Base-by-base conservation (phyloP, 2,797 vertebrate genomes). In the Meriones psammophilus region DNA sequence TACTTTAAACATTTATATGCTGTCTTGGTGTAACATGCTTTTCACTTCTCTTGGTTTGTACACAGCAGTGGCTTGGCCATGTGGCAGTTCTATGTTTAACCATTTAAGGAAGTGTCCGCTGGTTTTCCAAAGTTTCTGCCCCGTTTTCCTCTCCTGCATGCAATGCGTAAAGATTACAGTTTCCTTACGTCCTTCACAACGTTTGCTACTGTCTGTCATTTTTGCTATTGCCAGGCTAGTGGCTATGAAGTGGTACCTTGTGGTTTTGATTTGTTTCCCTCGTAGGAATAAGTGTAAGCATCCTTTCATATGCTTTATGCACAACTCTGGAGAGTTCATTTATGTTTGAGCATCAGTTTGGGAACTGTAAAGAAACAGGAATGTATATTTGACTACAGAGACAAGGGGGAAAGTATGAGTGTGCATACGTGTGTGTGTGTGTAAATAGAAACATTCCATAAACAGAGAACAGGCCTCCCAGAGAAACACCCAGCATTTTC, bases 231-330 rank as follows among this genome's bases (percentile, higher is more conserved):
- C 36, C 79, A 54, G 94, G 33, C 83, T 69, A 42, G 58, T 91
- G n/a, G 24, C 54, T 88, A 33, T 60, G 15, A 95, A 95, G 33
- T 88, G 39, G 24, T 87, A n/a, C 36, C 42, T 91, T 76, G 36
- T 93, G 88, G 66, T 66, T 95, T 93, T 91, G 78, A 81, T 96
- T 88, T 93, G 50, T 91, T 89, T 95, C 50, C 22, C 30, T 42
- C 2, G 28, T 50, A 39, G 36, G 91, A 73, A 62, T 58, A 39
- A 89, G 83, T 73, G 71, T 58, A 22, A 64, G 15, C 71, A 54
- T 96, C 33, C 68, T 90, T 94, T 69, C n/a, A 46, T 64, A n/a
- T 74, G 42, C 64, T 62, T 91, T 91, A 77, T 58, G 18, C 14
- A 42, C 30, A 17, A 89, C 58, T 91, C 94, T 39, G 64, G 93